These are phyloP conservation scores for Lordiphosa mommai DNA, from an alignment of 1,140 invertebrate species.

Conservation along the genomic window DNA sequence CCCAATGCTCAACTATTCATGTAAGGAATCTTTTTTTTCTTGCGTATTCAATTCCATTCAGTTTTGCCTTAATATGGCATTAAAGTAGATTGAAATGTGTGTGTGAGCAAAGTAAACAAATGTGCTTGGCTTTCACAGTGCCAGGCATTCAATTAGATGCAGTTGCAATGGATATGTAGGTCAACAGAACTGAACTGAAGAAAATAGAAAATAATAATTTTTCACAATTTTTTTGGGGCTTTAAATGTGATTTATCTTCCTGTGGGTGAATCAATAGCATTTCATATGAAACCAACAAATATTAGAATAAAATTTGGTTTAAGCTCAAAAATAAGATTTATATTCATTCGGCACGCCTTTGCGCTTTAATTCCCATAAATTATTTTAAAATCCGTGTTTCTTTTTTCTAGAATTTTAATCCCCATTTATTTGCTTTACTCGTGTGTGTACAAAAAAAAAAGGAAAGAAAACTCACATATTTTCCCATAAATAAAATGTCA, in stretches of 20 bases:
- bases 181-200: slow-evolving; percentile 18
- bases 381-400: too few species aligned
- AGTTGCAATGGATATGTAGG: slow-evolving; percentile 38
- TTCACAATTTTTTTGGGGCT: neutral
- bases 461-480: slow-evolving; percentile 7
- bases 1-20: slow-evolving; percentile 24
- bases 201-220: slow-evolving; percentile 16
- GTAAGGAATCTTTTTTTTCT: slow-evolving; percentile 28
- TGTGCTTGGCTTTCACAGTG: slow-evolving; percentile 27
- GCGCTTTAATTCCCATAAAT: too few species aligned
- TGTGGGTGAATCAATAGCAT: too few species aligned
- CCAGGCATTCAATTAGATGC: slow-evolving; percentile 46
- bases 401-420: slow-evolving; percentile 2
- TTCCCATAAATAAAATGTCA: slow-evolving; percentile 26
- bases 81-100: slow-evolving; percentile 52
- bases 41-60: slow-evolving; percentile 69
- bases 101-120: slow-evolving; percentile 39
- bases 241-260: neutral
- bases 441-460: neutral
- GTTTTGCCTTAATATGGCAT: slow-evolving; percentile 59
- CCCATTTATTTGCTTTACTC: slow-evolving; percentile 1
- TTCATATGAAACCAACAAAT: too few species aligned
- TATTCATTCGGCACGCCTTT: too few species aligned
- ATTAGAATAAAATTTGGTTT: too few species aligned
- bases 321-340: too few species aligned